phyloP scores from a whole-genome alignment of 2,888 invertebrate genomes.

The Apotomis turbidana region DNA sequence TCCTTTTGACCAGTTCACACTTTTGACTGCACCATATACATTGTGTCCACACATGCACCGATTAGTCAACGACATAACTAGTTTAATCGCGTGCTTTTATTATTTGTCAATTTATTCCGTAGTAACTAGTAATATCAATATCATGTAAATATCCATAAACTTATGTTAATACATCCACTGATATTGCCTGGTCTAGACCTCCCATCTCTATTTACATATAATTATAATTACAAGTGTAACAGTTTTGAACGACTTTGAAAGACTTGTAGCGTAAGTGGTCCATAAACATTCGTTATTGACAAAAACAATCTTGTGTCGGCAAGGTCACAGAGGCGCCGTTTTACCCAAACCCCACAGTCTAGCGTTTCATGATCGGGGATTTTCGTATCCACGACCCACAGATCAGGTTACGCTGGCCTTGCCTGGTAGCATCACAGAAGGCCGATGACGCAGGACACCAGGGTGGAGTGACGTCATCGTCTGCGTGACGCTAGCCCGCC shows the following conservation, averaged over 20 bases:
- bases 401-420: conserved; percentile 45
- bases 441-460: conserved; percentile 53
- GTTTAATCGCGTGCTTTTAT: too few species aligned
- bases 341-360: conserved; percentile 28
- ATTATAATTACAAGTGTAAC: background rate
- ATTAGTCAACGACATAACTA: too few species aligned
- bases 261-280: conserved; percentile 21
- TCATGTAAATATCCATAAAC: background rate
- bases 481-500: conserved; percentile 63
- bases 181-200: conserved; percentile 8
- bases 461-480: conserved; percentile 65
- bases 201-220: conserved; percentile 1
- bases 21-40: too few species aligned
- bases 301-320: conserved; percentile 26
- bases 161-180: background rate
- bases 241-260: background rate
- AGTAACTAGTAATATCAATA: background rate
- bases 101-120: too few species aligned
- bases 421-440: conserved; percentile 58
- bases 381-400: conserved; percentile 14
- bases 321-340: conserved; percentile 23
- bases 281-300: conserved; percentile 33
- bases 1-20: too few species aligned
- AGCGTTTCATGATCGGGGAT: conserved; percentile 21
- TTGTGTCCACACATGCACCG: too few species aligned